Conservation (phyloP, 2,888 invertebrate genomes). For the Belgica antarctica region DNA sequence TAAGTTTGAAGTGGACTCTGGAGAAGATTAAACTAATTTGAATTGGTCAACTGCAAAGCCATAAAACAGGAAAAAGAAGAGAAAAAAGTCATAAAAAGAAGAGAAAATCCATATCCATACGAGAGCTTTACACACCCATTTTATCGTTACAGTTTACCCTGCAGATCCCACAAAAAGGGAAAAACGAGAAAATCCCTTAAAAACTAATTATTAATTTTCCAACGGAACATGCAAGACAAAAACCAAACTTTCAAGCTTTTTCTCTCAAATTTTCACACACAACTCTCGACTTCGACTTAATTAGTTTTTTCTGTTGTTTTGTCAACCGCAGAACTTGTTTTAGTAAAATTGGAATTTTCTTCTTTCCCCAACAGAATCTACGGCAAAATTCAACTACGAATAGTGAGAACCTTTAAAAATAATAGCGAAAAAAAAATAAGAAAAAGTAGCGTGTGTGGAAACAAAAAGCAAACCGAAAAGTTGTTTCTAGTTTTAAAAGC, state of each 20-base stretch:
- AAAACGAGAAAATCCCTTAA: constrained; percentile 18
- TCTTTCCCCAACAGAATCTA: not conserved
- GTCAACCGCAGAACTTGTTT: constrained; percentile 18
- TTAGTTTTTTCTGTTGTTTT: not conserved
- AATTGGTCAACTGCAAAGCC: constrained; percentile 26
- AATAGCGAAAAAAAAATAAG: not conserved
- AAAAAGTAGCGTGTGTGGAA: not conserved
- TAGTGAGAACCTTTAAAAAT: constrained; percentile 13
- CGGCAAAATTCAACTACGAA: not conserved
- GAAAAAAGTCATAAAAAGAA: not conserved
- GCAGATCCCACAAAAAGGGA: not conserved
- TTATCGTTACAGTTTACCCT: not conserved
- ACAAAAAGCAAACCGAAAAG: too few species aligned
- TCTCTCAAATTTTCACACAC: too few species aligned
- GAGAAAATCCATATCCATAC: constrained; percentile 7
- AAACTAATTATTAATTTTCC: not conserved
- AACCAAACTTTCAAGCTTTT: too few species aligned
- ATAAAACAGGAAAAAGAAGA: not conserved
- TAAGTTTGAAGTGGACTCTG: not conserved
- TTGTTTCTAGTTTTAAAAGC: not conserved
- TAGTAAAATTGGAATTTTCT: constrained; percentile 19
- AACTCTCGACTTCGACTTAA: not conserved
- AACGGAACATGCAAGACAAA: too few species aligned
- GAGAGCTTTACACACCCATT: constrained; percentile 28
- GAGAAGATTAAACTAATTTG: constrained; percentile 18